phyloP scores from a whole-genome alignment of 2,797 vertebrate species.

The Monodelphis domestica region DNA sequence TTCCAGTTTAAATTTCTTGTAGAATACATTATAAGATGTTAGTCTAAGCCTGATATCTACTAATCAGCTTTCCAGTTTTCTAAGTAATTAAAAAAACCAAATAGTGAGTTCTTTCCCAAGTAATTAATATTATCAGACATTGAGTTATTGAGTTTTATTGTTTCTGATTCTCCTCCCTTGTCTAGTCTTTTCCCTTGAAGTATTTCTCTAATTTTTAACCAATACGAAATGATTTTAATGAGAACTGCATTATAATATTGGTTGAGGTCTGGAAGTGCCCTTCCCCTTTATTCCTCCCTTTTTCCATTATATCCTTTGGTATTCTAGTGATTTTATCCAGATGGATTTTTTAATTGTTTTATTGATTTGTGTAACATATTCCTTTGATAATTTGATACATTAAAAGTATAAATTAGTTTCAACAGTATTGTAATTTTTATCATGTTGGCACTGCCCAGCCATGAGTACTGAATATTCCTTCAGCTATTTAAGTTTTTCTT shows the following conservation, averaged over 20 bases:
- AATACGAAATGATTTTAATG: not conserved
- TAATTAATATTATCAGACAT: not conserved
- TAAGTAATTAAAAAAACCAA: not conserved
- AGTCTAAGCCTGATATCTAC: not conserved
- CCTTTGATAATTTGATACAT: not conserved
- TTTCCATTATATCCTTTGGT: not conserved
- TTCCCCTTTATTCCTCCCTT: not conserved
- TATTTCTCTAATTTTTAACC: not conserved
- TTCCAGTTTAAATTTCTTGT: not conserved
- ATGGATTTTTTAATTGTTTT: not conserved
- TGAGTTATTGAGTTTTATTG: not conserved
- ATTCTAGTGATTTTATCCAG: not conserved
- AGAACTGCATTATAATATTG: not conserved
- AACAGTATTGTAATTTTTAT: not conserved
- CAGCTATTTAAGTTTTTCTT: not conserved
- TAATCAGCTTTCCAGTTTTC: not conserved
- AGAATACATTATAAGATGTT: not conserved
- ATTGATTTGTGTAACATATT: not conserved
- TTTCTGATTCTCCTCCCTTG: not conserved
- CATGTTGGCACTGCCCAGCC: not conserved
- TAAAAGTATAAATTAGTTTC: not conserved
- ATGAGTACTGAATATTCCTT: not conserved
- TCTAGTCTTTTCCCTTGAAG: not conserved
- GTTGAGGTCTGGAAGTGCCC: not conserved
- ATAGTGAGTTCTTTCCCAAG: not conserved